These are phyloP conservation scores for Phrynocephalus guinanensis DNA, from an alignment of 2,797 vertebrate genomes.

Conservation along the genomic window DNA sequence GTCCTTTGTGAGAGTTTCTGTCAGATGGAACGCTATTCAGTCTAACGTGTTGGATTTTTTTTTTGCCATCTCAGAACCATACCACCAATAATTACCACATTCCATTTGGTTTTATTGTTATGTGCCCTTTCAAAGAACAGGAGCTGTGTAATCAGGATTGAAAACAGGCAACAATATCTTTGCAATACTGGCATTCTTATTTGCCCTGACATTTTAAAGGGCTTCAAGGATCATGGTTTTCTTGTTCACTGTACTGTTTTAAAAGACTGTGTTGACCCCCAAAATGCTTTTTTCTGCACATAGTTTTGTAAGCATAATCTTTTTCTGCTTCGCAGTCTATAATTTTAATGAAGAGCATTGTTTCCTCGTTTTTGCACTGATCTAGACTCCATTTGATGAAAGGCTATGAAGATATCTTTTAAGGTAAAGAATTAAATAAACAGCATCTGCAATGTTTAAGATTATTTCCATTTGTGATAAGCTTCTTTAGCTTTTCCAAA, in stretches of 20 bases:
- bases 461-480: too few species aligned
- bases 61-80: neutral
- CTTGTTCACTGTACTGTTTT: too few species aligned
- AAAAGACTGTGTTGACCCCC: too few species aligned
- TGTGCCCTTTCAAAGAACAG: neutral
- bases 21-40: neutral
- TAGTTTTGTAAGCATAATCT: neutral
- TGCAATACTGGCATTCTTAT: neutral
- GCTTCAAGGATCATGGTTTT: neutral
- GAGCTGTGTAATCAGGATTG: neutral
- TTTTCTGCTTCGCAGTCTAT: neutral
- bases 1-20: neutral
- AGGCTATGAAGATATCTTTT: neutral
- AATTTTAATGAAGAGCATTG: neutral
- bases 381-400: neutral
- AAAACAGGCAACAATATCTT: neutral
- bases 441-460: too few species aligned
- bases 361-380: neutral
- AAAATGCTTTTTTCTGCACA: too few species aligned
- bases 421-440: too few species aligned
- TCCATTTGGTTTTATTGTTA: neutral
- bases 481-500: neutral
- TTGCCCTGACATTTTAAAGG: neutral
- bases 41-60: neutral
- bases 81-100: neutral